Evolutionary conservation across 2,888 invertebrate species (phyloP), one percentile per base, ranked within the genome.

Genomic region (Hydraecia micacea): DNA sequence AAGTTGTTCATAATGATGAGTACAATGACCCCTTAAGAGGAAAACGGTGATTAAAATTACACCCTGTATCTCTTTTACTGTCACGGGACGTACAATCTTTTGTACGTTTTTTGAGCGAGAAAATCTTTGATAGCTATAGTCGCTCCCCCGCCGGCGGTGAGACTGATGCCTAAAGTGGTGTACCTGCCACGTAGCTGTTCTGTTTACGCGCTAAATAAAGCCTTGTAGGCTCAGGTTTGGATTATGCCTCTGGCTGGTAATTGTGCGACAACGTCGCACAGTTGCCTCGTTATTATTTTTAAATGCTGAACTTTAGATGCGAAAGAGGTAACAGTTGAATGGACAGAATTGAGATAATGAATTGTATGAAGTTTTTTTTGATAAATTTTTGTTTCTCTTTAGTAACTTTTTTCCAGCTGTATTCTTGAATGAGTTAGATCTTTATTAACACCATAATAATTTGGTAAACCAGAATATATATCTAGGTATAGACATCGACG

Each of bases 141-240:
- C 25, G 39, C 25, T 66, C n/a, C 25, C 8, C 8, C 65, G 39
- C n/a, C n/a, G 8, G 8, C 15, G 4, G 65, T 66, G n/a, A 25
- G 39, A 66, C 39, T 4, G 8, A 15, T 7, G 8, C 39, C 49
- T 81, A 73, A 86, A 80, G 83, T 85, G 76, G 67, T 72, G 66
- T 76, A 73, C 68, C 76, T 79, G 83, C 28, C 76, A 72, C 52
- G 65, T 74, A 60, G 71, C 39, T 13, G 71, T 60, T 69, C 77
- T 81, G 85, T 85, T 81, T 85, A 81, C 71, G 77, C 46, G 73
- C 68, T 42, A 63, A 73, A 70, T 66, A 49, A 46, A 65, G 52
- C 60, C 58, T 32, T 11, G 67, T 83, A 72, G 49, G 58, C 63
- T 46, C 39, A n/a, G 68, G 55, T 62, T 60, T 68, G 42, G 36